phyloP scores from a whole-genome alignment of 2,888 invertebrate genomes.

The Cremastobaeus sp. region DNA sequence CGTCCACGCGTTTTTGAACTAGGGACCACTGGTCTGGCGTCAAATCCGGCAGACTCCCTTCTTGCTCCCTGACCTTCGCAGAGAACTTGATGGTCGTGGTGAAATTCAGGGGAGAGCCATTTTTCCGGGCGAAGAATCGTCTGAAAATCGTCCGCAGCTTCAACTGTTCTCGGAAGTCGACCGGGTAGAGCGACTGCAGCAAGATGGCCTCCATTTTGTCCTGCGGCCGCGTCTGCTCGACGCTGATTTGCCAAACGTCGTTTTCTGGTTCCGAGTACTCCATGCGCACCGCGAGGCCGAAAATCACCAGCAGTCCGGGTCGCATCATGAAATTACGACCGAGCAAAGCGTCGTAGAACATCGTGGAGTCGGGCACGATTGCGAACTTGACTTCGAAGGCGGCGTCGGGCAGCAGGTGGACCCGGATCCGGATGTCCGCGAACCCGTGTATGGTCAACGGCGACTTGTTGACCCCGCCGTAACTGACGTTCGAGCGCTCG shows the following conservation, averaged over 20 bases:
- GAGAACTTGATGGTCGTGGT: too few species aligned
- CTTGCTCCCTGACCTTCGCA: too few species aligned
- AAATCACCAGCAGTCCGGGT: conserved; percentile 46
- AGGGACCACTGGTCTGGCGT: too few species aligned
- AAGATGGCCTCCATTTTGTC: too few species aligned
- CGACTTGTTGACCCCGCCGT: conserved; percentile 53
- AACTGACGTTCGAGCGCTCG: background rate
- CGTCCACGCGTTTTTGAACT: too few species aligned
- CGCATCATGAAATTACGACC: conserved; percentile 57
- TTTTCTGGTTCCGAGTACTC: conserved; percentile 26
- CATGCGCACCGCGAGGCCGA: conserved; percentile 36
- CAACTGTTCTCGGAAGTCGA: too few species aligned
- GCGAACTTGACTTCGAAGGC: conserved; percentile 46
- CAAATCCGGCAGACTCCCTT: too few species aligned
- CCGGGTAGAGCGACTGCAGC: too few species aligned
- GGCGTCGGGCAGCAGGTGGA: conserved; percentile 31
- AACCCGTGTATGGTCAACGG: conserved; percentile 30
- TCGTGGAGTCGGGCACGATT: conserved; percentile 54
- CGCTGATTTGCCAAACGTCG: conserved; percentile 16
- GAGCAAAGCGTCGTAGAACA: conserved; percentile 50
- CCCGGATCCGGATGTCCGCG: conserved; percentile 19
- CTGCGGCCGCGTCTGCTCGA: background rate
- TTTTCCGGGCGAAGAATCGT: too few species aligned
- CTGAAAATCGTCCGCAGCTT: too few species aligned
- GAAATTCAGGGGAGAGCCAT: too few species aligned